phyloP scores from a whole-genome alignment of 1,140 invertebrate species.

The Hycleus cichorii region DNA sequence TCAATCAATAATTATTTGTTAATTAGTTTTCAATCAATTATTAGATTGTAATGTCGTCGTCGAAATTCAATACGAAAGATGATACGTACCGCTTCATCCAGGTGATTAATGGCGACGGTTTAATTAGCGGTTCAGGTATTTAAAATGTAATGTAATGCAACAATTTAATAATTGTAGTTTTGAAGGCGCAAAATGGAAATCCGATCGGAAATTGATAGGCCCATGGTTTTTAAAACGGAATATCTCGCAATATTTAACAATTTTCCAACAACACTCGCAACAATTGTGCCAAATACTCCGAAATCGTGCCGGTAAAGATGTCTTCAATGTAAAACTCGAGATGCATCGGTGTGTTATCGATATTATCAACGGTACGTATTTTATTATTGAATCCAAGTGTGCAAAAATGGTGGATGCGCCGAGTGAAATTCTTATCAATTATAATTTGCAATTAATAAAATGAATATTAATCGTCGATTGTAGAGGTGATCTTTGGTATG shows the following conservation, averaged over 20 bases:
- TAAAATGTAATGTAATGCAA: not conserved
- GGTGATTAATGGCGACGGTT: constrained; percentile 12
- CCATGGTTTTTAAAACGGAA: constrained; percentile 14
- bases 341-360: not conserved
- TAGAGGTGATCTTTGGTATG: constrained; percentile 12
- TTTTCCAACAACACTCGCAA: constrained; percentile 14
- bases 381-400: not conserved
- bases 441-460: too few species aligned
- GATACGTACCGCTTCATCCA: constrained; percentile 16
- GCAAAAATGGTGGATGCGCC: not conserved
- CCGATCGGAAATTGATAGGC: constrained; percentile 14
- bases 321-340: too few species aligned
- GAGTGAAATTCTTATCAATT: too few species aligned
- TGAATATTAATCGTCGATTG: not conserved
- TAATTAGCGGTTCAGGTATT: constrained; percentile 18
- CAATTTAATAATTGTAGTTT: not conserved
- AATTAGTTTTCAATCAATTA: not conserved
- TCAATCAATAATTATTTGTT: not conserved
- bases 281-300: constrained; percentile 15
- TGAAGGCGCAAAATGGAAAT: constrained; percentile 17
- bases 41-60: constrained; percentile 20
- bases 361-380: constrained; percentile 6
- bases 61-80: constrained; percentile 19
- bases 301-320: too few species aligned
- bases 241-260: not conserved